Conservation (phyloP, 2,113 vertebrate species). For the Tauraco erythrolophus region DNA sequence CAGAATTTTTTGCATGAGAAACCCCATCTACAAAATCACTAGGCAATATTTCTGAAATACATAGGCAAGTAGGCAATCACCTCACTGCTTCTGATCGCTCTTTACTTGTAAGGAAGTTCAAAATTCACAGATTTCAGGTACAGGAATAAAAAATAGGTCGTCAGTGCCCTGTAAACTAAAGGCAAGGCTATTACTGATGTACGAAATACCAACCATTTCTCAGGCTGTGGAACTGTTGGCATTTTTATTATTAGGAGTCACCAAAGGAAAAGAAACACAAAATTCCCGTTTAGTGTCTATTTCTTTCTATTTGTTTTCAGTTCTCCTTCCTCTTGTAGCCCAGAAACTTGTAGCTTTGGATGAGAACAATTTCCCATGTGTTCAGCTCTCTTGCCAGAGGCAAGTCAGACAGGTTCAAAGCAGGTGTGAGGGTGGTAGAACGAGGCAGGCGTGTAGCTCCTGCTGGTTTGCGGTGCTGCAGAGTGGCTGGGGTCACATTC, state of each 20-base stretch:
- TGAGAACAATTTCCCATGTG: background rate
- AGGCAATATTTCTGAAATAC: background rate
- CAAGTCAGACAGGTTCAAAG: background rate
- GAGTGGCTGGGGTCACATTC: slow-evolving; percentile 43
- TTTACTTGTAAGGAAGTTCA: background rate
- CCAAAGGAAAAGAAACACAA: background rate
- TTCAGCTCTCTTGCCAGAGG: background rate
- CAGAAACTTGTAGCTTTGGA: background rate
- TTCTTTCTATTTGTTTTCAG: background rate
- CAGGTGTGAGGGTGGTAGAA: background rate
- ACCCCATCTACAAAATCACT: background rate
- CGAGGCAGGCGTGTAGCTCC: background rate
- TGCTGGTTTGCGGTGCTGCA: background rate
- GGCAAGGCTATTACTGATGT: background rate
- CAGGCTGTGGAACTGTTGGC: background rate
- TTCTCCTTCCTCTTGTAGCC: background rate
- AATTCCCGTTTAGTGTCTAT: background rate
- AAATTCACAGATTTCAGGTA: background rate
- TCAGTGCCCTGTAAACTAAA: background rate
- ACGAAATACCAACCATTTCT: background rate
- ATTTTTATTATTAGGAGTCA: background rate
- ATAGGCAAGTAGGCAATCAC: background rate
- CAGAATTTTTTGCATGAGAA: background rate
- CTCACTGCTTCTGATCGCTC: background rate
- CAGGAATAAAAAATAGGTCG: background rate